Evolutionary conservation across 2,888 invertebrate genomes (phyloP), one percentile per base, ranked within the genome.

Genomic region (Dynastes grantii): DNA sequence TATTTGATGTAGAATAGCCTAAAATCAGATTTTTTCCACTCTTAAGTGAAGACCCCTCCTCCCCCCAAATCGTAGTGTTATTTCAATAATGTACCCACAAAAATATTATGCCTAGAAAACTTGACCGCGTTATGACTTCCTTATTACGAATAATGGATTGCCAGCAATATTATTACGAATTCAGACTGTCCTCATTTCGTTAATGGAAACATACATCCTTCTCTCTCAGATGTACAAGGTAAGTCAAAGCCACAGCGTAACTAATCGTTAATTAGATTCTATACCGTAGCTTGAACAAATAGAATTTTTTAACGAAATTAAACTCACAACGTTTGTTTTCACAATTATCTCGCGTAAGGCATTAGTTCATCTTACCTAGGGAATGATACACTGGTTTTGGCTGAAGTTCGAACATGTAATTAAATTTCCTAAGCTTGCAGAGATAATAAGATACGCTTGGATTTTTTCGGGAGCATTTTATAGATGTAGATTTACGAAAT

Each of bases 251-350:
- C 37, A 67, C 37, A 1, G 40, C 65, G 40, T 67, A 40, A 67
- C 65, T 37, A 67, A 67, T 67, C 22, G 65, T 13, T 67, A 67
- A 67, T 67, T 67, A 67, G 13, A 22, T 40, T 67, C 16, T 67
- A 40, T 67, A 45, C 16, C 65, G 22, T 45, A 45, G 65, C 65
- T 37, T 40, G 40, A 67, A 40, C 16, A 67, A 67, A 67, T 67
- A 67, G 65, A 67, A 67, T 67, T 67, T 67, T 67, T 67, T 67
- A 67, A 67, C 45, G 9, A 40, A 67, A 67, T 67, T 67, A 67
- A 67, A 67, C 37, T 67, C 40, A 67, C 45, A 67, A 45, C 65
- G 65, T 67, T 67, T 67, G 65, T 67, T 67, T 67, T 67, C 65
- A 40, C 65, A 45, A 67, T 67, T 67, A 67, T 67, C 45, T 45